Base-by-base conservation (phyloP, 2,797 vertebrate genomes). In the Macropus fuliginosus region DNA sequence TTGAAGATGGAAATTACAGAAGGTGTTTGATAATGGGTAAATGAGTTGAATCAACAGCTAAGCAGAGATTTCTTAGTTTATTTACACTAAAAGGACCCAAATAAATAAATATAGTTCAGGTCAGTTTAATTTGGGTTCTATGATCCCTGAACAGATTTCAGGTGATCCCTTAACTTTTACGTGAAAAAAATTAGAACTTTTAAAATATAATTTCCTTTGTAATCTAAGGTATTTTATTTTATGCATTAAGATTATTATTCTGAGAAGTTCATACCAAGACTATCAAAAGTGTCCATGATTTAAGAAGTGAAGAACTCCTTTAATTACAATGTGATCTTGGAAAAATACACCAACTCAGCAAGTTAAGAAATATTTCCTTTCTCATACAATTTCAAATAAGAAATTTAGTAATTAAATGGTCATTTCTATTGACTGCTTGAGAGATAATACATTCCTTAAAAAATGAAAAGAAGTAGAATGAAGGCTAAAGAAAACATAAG, bases 351-450 rank as follows among this genome's bases (percentile, higher is more conserved):
- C 31, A 52, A 5, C 54, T 34, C 4, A 11, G 34, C 16, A 91
- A 87, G 62, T 27, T 14, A 92, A 96, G 62, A 50, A 66, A 93
- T 94, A 93, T 31, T 56, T 87, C 13, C 9, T 91, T 91, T 54
- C 27, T 31, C 46, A 11, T 59, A 13, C 21, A 87, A 87, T 92
- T 92, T 94, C 29, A 55, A 56, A 90, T 81, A 29, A 56, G 50
- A 31, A 54, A 6, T 31, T 91, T 91, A 56, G 74, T 59, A 54
- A 91, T 14, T 34, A 57, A 40, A 66, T 50, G 91, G 57, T 10
- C 54, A 29, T 16, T 5, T 31, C 31, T 55, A 94, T 16, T 12
- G 50, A 50, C 54, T 74, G n/a, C 55, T 62, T 87, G 50, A 56
- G 29, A 13, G 5, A n/a, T 66, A 16, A 54, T 10, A 56, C 0